A percentile compares a stretch with the other conserved stretches of the same genome.
These are phyloP conservation scores for Copsychus sechellarum DNA, from an alignment of 2,113 vertebrate genomes.

Conservation along the genomic window DNA sequence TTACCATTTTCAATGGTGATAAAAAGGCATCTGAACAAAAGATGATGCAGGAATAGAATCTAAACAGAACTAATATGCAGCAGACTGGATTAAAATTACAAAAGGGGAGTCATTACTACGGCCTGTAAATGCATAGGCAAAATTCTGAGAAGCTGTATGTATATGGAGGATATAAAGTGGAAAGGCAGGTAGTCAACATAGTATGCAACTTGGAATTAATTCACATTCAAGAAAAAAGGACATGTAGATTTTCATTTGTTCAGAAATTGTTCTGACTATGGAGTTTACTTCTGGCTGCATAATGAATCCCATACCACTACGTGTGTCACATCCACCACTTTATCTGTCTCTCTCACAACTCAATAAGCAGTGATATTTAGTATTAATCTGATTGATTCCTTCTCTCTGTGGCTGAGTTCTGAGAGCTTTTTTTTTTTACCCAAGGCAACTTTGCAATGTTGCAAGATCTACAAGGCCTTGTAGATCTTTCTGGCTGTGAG, in stretches of 20 bases:
- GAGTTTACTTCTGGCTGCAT: not conserved
- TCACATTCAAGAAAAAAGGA: not conserved
- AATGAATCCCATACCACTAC: not conserved
- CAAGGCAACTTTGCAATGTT: not conserved
- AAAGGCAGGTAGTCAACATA: not conserved
- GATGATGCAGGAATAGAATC: not conserved
- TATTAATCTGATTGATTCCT: not conserved
- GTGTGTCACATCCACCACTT: not conserved
- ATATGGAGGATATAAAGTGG: not conserved
- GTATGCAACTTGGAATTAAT: not conserved
- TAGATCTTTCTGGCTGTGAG: not conserved
- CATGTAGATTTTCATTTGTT: not conserved
- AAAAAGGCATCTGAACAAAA: not conserved
- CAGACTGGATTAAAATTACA: not conserved
- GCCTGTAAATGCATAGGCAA: not conserved
- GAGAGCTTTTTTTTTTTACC: not conserved
- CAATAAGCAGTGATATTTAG: not conserved
- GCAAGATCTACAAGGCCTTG: not conserved
- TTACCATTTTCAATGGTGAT: not conserved
- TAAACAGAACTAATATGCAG: not conserved
- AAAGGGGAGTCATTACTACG: not conserved
- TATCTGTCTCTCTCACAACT: not conserved
- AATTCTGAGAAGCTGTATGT: not conserved
- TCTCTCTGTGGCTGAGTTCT: not conserved
- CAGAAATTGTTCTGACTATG: not conserved